A percentile compares a stretch with the other conserved stretches of the same genome.
Conservation (phyloP, 1,140 invertebrate species). For the Lutraria rhynchaena region DNA sequence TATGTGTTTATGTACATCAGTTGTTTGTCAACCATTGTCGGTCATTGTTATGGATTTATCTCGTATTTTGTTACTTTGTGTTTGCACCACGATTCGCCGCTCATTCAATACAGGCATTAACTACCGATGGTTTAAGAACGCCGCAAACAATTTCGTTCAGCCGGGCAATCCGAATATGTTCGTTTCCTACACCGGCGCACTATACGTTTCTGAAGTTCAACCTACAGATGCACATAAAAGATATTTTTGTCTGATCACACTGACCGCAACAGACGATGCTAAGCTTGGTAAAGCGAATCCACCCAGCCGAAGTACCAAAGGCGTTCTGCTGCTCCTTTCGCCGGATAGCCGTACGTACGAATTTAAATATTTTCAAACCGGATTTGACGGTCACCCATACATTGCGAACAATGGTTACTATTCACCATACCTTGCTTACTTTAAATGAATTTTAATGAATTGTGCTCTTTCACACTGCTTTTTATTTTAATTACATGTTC, state of each 20-base stretch:
- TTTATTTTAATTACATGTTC: too few species aligned
- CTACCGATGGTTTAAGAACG: constrained; percentile 50
- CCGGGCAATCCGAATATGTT: constrained; percentile 34
- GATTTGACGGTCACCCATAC: too few species aligned
- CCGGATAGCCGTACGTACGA: constrained; percentile 11
- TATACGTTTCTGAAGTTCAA: constrained; percentile 49
- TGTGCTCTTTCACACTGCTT: too few species aligned
- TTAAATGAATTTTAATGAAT: too few species aligned
- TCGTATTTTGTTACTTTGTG: neutral
- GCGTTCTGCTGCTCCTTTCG: constrained; percentile 5
- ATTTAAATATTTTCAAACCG: too few species aligned
- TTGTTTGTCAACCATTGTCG: too few species aligned
- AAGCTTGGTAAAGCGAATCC: neutral
- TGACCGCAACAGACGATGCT: neutral
- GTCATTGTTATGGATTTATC: neutral
- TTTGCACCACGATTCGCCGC: neutral
- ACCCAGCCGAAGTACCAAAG: constrained; percentile 16
- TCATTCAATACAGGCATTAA: constrained; percentile 27
- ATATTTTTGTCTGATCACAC: constrained; percentile 41
- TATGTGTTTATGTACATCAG: too few species aligned
- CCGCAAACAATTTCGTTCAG: constrained; percentile 24
- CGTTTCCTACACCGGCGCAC: constrained; percentile 24
- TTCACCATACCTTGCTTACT: too few species aligned
- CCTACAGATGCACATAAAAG: constrained; percentile 36
- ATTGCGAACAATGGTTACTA: too few species aligned